phyloP scores from a whole-genome alignment of 2,113 vertebrate genomes.

The Megalops atlanticus region DNA sequence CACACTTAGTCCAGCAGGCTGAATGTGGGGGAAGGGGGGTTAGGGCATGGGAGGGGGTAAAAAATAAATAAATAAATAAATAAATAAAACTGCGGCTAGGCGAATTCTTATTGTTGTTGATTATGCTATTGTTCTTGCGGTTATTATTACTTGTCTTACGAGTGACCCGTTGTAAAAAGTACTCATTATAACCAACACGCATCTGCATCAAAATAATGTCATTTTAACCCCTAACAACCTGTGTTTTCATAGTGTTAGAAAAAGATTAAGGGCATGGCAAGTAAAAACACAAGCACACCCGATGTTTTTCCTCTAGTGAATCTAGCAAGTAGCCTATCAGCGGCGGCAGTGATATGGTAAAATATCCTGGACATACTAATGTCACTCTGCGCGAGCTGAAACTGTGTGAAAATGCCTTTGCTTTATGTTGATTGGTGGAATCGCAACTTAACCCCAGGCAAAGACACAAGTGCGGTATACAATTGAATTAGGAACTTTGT shows the following conservation, averaged over 20 bases:
- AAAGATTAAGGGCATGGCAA: too few species aligned
- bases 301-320: too few species aligned
- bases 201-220: neutral
- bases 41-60: neutral
- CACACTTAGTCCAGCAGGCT: constrained; percentile 36
- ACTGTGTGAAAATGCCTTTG: too few species aligned
- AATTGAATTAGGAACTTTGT: constrained; percentile 3
- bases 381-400: too few species aligned
- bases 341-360: too few species aligned
- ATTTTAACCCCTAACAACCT: neutral
- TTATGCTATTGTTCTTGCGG: constrained; percentile 37
- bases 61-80: too few species aligned
- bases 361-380: too few species aligned
- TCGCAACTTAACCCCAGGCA: too few species aligned
- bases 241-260: neutral
- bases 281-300: too few species aligned
- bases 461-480: neutral
- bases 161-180: neutral
- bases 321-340: too few species aligned
- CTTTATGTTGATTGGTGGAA: too few species aligned
- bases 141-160: constrained; percentile 22
- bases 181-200: neutral
- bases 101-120: constrained; percentile 31
- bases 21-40: neutral
- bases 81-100: constrained; percentile 15